These are phyloP conservation scores for Nomada ferruginata DNA, from an alignment of 2,888 invertebrate species.

Conservation along the genomic window DNA sequence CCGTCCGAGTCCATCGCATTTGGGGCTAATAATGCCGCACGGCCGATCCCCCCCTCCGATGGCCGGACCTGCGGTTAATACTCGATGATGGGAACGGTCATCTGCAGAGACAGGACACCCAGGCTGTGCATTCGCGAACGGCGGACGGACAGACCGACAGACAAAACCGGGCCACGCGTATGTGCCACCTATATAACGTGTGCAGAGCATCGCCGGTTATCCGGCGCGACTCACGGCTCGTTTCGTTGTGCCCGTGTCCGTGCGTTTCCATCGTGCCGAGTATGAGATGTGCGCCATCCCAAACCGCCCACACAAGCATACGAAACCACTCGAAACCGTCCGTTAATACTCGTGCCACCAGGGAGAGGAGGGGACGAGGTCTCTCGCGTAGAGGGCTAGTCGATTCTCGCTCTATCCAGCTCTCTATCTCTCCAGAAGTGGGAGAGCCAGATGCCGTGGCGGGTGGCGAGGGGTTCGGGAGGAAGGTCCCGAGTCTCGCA, in stretches of 20 bases:
- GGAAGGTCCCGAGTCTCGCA: constrained; percentile 70
- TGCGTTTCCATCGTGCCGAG: constrained; percentile 63
- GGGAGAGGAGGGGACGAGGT: constrained; percentile 39
- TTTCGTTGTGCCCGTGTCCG: constrained; percentile 44
- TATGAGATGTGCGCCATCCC: constrained; percentile 73
- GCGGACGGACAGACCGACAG: constrained; percentile 70
- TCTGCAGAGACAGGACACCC: constrained; percentile 83
- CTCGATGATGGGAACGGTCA: constrained; percentile 85
- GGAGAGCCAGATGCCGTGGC: constrained; percentile 58
- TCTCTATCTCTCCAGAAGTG: constrained; percentile 18
- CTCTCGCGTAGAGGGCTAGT: constrained; percentile 49
- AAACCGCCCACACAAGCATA: constrained; percentile 72
- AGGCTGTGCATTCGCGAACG: constrained; percentile 75
- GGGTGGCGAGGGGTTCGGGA: constrained; percentile 52
- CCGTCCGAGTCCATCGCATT: constrained; percentile 81
- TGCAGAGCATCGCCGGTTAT: constrained; percentile 54
- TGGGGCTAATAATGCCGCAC: constrained; percentile 83
- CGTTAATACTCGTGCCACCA: constrained; percentile 78
- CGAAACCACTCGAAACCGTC: constrained; percentile 78
- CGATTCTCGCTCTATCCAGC: neutral
- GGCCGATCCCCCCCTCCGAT: constrained; percentile 74
- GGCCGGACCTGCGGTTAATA: constrained; percentile 83
- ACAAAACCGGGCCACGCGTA: constrained; percentile 82
- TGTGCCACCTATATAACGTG: constrained; percentile 75
- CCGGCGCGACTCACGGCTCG: constrained; percentile 46